A percentile compares a stretch with the other conserved stretches of the same genome.
phyloP scores from a whole-genome alignment of 1,140 invertebrate genomes.

The Macrosteles quadrilineatus region DNA sequence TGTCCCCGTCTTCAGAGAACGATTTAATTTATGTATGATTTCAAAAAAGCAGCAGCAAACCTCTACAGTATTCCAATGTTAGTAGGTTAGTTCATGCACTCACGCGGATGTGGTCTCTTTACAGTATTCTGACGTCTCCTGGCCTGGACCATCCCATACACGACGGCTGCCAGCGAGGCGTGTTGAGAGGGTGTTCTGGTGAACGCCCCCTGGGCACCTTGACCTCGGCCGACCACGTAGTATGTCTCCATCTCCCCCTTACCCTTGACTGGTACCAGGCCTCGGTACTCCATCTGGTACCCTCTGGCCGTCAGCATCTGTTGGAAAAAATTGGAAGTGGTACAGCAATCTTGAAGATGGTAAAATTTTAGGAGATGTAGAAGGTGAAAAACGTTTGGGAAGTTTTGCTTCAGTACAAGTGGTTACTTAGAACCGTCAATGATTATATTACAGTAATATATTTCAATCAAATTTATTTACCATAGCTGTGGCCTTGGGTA shows the following conservation, averaged over 20 bases:
- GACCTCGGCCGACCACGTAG: constrained; percentile 72
- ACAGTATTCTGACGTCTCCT: constrained; percentile 51
- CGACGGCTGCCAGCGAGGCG: constrained; percentile 79
- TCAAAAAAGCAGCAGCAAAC: not conserved
- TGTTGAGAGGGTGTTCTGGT: constrained; percentile 70
- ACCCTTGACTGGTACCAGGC: constrained; percentile 86
- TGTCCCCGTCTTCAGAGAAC: too few relatives aligned
- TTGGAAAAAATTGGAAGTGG: constrained; percentile 41
- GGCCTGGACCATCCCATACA: constrained; percentile 83
- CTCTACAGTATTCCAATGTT: not conserved
- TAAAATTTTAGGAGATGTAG: not conserved
- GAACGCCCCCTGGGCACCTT: constrained; percentile 53
- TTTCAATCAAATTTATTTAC: too few relatives aligned
- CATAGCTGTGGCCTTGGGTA: constrained; percentile 80
- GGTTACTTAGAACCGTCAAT: too few relatives aligned
- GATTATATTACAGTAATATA: too few relatives aligned
- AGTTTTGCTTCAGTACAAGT: too few relatives aligned
- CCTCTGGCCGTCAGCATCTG: constrained; percentile 71
- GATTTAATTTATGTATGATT: too few relatives aligned
- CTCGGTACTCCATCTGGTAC: constrained; percentile 74
- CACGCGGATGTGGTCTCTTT: constrained; percentile 41
- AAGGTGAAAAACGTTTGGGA: too few relatives aligned
- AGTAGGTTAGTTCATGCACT: constrained; percentile 26
- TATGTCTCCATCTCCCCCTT: constrained; percentile 96
- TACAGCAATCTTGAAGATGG: not conserved